Evolutionary conservation across 2,888 invertebrate genomes (phyloP), one percentile per base, ranked within the genome.

Genomic region (Selenia dentaria): DNA sequence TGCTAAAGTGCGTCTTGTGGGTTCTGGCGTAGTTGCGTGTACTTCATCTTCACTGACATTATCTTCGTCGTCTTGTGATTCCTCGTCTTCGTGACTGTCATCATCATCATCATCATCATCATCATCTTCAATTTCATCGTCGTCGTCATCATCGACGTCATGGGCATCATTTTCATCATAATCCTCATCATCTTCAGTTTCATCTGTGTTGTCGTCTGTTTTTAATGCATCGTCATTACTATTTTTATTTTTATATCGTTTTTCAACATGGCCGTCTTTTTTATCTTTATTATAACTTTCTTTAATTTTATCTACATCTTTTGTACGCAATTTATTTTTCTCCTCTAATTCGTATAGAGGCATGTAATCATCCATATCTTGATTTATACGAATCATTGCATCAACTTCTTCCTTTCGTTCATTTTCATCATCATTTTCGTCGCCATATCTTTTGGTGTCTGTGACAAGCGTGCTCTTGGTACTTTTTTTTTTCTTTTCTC

Each of bases 401-500:
- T 90, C 89, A 3, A 89, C 74, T 69, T 87, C 85, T 56, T 80
- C 74, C 57, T 76, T 74, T 57, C 57, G 70, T 66, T 9, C 9
- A 43, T 87, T 78, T 36, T 80, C 78, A 10, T 25, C 10, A 25
- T 25, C 10, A 16, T 78, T 70, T 26, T 69, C 80, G 50, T 82
- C 75, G 3, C 84, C 87, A 53, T 91, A 91, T 9, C 70, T 75
- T 51, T 86, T 77, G 14, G 86, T 79, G 37, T 91, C 91, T 2
- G 90, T 91, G 0, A 91, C 84, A 44, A 86, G 61, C 2, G 91
- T 91, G 14, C 82, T 89, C 59, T 84, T 80, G 4, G 77, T 69
- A 8, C 70, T 72, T 56, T 88, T 89, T 34, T 77, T 88, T 59
- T 86, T 84, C 64, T 87, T 89, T 64, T 84, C 89, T 55, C 72